Conservation (phyloP, 2,113 vertebrate species). For the Solea senegalensis region DNA sequence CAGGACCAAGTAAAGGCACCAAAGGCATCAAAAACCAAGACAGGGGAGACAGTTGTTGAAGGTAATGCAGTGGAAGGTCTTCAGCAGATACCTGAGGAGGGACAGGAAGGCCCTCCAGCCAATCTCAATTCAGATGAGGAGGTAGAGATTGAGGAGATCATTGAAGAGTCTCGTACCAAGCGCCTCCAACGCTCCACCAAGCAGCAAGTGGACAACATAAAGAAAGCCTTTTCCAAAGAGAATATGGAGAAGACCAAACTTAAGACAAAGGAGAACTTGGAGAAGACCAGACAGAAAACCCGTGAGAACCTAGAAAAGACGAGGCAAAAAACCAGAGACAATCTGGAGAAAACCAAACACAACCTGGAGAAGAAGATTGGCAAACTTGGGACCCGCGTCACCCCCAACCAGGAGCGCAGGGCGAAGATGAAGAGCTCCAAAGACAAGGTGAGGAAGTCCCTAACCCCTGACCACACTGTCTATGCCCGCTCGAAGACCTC, state of each 20-base stretch:
- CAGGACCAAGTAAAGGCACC: conserved; percentile 92
- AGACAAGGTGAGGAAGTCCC: conserved; percentile 94
- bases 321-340: conserved; percentile 90
- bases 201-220: conserved; percentile 93
- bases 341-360: conserved; percentile 94
- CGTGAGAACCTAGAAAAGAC: conserved; percentile 97
- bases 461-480: conserved; percentile 89
- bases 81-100: conserved; percentile 69
- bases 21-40: conserved; percentile 83
- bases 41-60: conserved; percentile 76
- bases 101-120: conserved; percentile 77
- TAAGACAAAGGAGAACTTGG: conserved; percentile 93
- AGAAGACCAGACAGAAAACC: conserved; percentile 93
- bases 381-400: conserved; percentile 93
- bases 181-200: conserved; percentile 91
- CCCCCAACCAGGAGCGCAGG: conserved; percentile 89
- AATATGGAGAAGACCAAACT: conserved; percentile 91
- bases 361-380: conserved; percentile 94
- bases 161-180: conserved; percentile 93
- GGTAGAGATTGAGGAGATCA: conserved; percentile 93
- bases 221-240: conserved; percentile 97
- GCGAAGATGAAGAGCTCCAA: conserved; percentile 92
- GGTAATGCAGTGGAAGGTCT: conserved; percentile 74
- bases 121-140: conserved; percentile 91
- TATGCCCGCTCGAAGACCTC: conserved; percentile 91